A percentile compares a stretch with the other conserved stretches of the same genome.
These are phyloP conservation scores for Thunnus thynnus DNA, from an alignment of 2,113 vertebrate genomes.

Conservation along the genomic window DNA sequence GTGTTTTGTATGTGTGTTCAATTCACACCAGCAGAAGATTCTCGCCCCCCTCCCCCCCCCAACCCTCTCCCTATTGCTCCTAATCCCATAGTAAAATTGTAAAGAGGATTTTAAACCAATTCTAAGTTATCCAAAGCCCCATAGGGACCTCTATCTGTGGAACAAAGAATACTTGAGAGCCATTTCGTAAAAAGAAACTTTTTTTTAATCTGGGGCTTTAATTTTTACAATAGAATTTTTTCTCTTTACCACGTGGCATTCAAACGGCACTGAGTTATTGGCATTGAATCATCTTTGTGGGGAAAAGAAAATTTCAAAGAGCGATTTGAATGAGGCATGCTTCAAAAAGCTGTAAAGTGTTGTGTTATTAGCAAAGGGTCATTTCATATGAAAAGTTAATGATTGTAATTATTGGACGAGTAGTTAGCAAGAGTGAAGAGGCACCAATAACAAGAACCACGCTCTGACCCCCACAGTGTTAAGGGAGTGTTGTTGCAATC, in stretches of 20 bases:
- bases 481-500: conserved; percentile 50
- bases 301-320: background rate
- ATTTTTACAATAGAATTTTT: conserved; percentile 71
- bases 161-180: conserved; percentile 81
- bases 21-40: conserved; percentile 80
- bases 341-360: conserved; percentile 55
- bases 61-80: conserved; percentile 17
- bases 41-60: conserved; percentile 9
- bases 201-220: conserved; percentile 78
- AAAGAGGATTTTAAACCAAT: conserved; percentile 81
- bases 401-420: conserved; percentile 59
- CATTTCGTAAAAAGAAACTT: conserved; percentile 80
- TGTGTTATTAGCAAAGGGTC: conserved; percentile 59
- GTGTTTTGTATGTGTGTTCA: conserved; percentile 67
- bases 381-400: conserved; percentile 59
- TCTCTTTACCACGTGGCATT: conserved; percentile 67
- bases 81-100: conserved; percentile 72
- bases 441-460: conserved; percentile 57
- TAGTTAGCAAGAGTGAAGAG: conserved; percentile 50
- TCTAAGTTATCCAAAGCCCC: conserved; percentile 81
- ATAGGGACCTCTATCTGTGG: conserved; percentile 82
- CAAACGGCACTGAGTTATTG: conserved; percentile 63
- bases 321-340: conserved; percentile 36
- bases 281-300: conserved; percentile 40
- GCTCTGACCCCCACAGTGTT: conserved; percentile 37